Conservation (phyloP, 2,888 invertebrate species). For the Pandemis corylana region DNA sequence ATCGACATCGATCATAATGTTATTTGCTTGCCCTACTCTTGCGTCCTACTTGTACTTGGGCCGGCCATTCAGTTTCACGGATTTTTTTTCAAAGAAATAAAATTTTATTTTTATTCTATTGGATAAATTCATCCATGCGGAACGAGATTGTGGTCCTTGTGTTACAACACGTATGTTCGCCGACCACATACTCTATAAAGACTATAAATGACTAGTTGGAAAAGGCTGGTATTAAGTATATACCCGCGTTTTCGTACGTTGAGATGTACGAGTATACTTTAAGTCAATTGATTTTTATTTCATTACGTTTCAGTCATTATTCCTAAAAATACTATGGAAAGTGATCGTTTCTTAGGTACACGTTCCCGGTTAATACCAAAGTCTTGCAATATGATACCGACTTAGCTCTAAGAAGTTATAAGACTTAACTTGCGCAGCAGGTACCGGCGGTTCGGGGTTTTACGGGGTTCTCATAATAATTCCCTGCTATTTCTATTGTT, state of each 20-base stretch:
- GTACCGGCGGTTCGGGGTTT: background rate
- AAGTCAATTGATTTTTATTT: background rate
- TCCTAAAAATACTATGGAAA: too few relatives aligned
- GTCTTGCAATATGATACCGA: background rate
- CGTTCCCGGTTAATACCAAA: background rate
- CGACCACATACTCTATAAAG: slow-evolving; percentile 2
- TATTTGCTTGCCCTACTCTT: too few relatives aligned
- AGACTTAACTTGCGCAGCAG: background rate
- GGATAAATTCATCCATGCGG: slow-evolving; percentile 26
- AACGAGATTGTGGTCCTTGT: slow-evolving; percentile 58
- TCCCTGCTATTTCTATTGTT: slow-evolving; percentile 7
- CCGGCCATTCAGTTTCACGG: too few relatives aligned
- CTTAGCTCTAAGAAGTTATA: background rate
- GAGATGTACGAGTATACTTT: background rate
- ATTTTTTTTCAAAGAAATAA: too few relatives aligned
- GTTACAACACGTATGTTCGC: slow-evolving; percentile 54
- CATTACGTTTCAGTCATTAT: background rate
- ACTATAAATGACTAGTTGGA: slow-evolving; percentile 2
- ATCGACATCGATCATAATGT: too few relatives aligned
- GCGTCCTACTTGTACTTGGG: too few relatives aligned
- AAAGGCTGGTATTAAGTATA: background rate
- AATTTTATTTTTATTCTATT: too few relatives aligned
- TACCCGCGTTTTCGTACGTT: background rate
- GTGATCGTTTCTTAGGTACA: too few relatives aligned
- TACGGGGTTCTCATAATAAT: slow-evolving; percentile 3